A percentile compares a stretch with the other conserved stretches of the same genome.
phyloP scores from a whole-genome alignment of 2,113 vertebrate genomes.

The Empidonax alnorum region DNA sequence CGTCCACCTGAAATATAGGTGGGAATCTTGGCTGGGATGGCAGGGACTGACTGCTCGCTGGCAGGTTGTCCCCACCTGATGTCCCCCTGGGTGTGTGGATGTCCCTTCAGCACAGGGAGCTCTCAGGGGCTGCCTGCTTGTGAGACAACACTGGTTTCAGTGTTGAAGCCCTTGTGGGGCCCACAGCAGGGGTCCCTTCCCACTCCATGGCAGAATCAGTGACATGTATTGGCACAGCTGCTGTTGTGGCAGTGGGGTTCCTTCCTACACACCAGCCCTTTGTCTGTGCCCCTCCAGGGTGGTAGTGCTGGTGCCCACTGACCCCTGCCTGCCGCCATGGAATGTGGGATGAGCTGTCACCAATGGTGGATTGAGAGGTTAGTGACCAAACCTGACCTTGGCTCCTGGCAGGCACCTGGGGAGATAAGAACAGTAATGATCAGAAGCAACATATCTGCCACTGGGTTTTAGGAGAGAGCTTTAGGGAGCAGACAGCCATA shows the following conservation, averaged over 20 bases:
- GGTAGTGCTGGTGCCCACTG: background rate
- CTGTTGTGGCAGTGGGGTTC: background rate
- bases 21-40: background rate
- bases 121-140: background rate
- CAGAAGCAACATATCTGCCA: fast-evolving
- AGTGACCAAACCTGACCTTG: background rate
- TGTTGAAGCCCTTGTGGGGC: background rate
- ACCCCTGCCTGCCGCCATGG: background rate
- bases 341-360: background rate
- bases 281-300: background rate
- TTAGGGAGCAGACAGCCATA: background rate
- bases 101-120: background rate
- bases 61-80: background rate
- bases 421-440: background rate
- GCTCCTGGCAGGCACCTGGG: background rate
- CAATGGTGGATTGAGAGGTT: background rate
- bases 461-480: background rate
- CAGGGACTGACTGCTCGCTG: background rate
- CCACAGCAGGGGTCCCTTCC: background rate
- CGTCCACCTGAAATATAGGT: background rate
- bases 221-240: background rate
- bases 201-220: background rate
- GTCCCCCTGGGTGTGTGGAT: background rate
- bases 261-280: background rate
- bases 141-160: background rate